phyloP scores from a whole-genome alignment of 2,888 invertebrate genomes.

The Athrips mouffetella region DNA sequence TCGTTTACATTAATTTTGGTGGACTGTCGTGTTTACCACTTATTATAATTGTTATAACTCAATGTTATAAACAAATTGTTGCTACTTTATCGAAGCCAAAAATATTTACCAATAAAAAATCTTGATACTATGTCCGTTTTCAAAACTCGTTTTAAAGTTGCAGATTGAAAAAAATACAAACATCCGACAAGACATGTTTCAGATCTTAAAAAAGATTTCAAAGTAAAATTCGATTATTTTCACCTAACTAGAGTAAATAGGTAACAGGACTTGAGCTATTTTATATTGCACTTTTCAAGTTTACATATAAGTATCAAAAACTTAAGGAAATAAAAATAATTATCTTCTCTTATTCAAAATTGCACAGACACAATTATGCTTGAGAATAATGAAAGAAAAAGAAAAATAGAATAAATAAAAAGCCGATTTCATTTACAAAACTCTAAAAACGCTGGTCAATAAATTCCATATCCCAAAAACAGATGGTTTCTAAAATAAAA shows the following conservation, averaged over 20 bases:
- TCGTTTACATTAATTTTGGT: too few relatives aligned
- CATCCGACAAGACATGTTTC: conserved; percentile 25
- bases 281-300: conserved; percentile 50
- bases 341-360: conserved; percentile 7
- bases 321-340: conserved; percentile 9
- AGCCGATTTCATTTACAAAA: too few relatives aligned
- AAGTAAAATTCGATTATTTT: conserved; percentile 34
- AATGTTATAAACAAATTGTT: too few relatives aligned
- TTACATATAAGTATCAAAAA: conserved; percentile 26
- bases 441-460: too few relatives aligned
- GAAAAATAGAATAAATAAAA: conserved; percentile 4
- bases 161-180: conserved; percentile 25
- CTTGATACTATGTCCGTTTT: too few relatives aligned
- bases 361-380: background rate
- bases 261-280: conserved; percentile 60
- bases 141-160: background rate
- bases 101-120: too few relatives aligned
- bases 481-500: too few relatives aligned
- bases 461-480: too few relatives aligned
- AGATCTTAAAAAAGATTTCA: conserved; percentile 42
- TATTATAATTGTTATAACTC: too few relatives aligned
- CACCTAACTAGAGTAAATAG: conserved; percentile 53
- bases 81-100: too few relatives aligned
- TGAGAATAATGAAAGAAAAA: conserved; percentile 11
- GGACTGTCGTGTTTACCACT: too few relatives aligned